Evolutionary conservation across 1,140 invertebrate species (phyloP).

Genomic region (Harpegnathos saltator): DNA sequence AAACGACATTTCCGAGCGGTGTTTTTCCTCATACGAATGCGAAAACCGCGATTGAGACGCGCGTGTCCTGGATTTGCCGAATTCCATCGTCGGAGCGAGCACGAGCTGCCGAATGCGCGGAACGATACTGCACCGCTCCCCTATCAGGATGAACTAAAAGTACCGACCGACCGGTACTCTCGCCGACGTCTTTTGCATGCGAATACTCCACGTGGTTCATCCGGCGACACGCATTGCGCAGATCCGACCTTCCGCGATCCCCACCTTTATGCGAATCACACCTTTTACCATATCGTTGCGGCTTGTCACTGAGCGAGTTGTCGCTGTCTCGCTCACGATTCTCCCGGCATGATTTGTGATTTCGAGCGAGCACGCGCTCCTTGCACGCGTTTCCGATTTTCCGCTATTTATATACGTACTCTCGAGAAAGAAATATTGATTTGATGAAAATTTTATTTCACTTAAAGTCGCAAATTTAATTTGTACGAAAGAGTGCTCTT

Average conservation of each 20-base stretch:
- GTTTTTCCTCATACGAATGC: neutral
- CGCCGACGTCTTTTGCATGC: slow-evolving; percentile 80
- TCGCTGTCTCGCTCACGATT: neutral
- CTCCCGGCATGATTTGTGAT: neutral
- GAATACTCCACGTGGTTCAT: slow-evolving; percentile 82
- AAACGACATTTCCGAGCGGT: slow-evolving; percentile 1
- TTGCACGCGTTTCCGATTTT: slow-evolving; percentile 22
- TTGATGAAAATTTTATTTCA: too few relatives aligned
- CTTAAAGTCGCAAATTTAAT: too few relatives aligned
- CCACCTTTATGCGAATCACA: slow-evolving; percentile 71
- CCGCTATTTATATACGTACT: too few relatives aligned
- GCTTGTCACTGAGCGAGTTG: slow-evolving; percentile 6
- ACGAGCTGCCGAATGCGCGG: slow-evolving; percentile 14
- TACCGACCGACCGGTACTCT: slow-evolving; percentile 53
- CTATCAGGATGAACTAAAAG: slow-evolving; percentile 69
- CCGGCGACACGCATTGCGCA: slow-evolving; percentile 80
- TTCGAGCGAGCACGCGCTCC: neutral
- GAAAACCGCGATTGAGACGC: neutral
- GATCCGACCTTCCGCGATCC: slow-evolving; percentile 75
- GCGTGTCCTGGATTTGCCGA: neutral
- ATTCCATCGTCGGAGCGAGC: neutral
- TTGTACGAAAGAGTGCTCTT: too few relatives aligned
- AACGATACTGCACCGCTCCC: slow-evolving; percentile 70
- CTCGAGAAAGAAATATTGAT: neutral
- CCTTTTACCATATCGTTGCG: slow-evolving; percentile 68